Evolutionary conservation across 2,797 vertebrate species (phyloP), one percentile per base, ranked within the genome.

Genomic region (Sebastes nivosus): DNA sequence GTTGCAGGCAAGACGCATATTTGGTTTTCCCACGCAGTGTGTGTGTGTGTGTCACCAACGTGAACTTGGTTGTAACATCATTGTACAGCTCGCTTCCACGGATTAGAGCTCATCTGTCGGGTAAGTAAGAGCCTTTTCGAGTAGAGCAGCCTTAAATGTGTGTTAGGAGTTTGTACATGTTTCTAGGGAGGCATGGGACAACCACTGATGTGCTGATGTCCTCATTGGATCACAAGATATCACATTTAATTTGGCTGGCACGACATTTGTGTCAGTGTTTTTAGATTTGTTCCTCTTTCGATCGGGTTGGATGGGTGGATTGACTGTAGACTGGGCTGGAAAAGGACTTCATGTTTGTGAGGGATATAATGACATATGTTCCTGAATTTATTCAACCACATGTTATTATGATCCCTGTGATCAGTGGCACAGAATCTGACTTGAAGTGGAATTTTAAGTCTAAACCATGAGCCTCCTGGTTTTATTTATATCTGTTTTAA

Each of bases 61-160:
- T 81, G 86, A 87, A 86, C 69, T 83, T 89, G 80, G 77, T 82
- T 70, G 65, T 59, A 86, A 83, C 85, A 89, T 87, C 78, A 71
- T 1, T 20, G 83, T 11, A 25, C 82, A 22, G 81, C 63, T 86
- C 82, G 65, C 55, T 55, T 58, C 18, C 73, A 5, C 52, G 77
- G 87, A 89, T 59, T 76, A 63, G 20, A 81, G 10, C 69, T 83
- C 79, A 69, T 79, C 81, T 72, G 81, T 46, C 46, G 81, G 88
- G 92, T 93, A 66, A 92, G 93, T 87, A 20, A 22, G 5, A 72
- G 12, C 61, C 14, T 38, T 29, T 24, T 54, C 24, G 18, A 60
- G n/a, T 1, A 9, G 34, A 57, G 34, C 46, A 52, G 52, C 66
- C 9, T 42, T 42, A 16, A 14, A 42, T 81, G 22, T 30, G 34